phyloP scores from a whole-genome alignment of 2,888 invertebrate genomes.

The Hedya salicella region DNA sequence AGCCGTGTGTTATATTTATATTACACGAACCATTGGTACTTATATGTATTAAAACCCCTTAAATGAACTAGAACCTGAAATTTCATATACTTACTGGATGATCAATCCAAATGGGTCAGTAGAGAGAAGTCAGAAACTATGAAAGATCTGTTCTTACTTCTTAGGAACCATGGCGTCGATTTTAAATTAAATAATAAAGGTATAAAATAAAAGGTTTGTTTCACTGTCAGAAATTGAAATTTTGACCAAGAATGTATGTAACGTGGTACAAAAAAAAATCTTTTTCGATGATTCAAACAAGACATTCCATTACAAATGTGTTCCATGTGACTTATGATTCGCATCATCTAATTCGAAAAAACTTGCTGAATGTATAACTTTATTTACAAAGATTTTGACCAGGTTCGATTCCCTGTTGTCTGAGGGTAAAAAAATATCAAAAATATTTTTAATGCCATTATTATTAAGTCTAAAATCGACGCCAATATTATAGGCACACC shows the following conservation, averaged over 20 bases:
- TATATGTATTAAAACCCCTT: too few relatives aligned
- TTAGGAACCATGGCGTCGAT: neutral
- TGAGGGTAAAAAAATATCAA: constrained; percentile 2
- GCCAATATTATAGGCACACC: constrained; percentile 7
- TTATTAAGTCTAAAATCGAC: constrained; percentile 1
- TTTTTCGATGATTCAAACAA: constrained; percentile 4
- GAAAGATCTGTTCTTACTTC: too few relatives aligned
- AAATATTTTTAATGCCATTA: constrained; percentile 1
- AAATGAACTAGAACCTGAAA: constrained; percentile 3
- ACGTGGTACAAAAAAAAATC: constrained; percentile 4
- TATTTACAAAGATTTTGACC: constrained; percentile 2
- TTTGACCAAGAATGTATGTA: constrained; percentile 6
- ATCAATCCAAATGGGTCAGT: too few relatives aligned
- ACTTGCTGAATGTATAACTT: constrained; percentile 3
- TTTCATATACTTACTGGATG: too few relatives aligned
- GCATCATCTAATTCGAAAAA: constrained; percentile 3
- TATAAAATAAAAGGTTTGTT: constrained; percentile 1
- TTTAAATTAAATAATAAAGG: constrained; percentile 3
- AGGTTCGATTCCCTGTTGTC: neutral
- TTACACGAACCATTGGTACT: too few relatives aligned
- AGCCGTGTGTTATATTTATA: too few relatives aligned
- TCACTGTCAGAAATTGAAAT: constrained; percentile 7
- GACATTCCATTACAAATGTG: constrained; percentile 1
- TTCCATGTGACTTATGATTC: constrained; percentile 3
- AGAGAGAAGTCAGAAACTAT: too few relatives aligned